Percentiles rank a stretch among this genome's conserved stretches.
These are phyloP conservation scores for Cygnus buccinator DNA, from an alignment of 2,113 vertebrate species.

Conservation along the genomic window DNA sequence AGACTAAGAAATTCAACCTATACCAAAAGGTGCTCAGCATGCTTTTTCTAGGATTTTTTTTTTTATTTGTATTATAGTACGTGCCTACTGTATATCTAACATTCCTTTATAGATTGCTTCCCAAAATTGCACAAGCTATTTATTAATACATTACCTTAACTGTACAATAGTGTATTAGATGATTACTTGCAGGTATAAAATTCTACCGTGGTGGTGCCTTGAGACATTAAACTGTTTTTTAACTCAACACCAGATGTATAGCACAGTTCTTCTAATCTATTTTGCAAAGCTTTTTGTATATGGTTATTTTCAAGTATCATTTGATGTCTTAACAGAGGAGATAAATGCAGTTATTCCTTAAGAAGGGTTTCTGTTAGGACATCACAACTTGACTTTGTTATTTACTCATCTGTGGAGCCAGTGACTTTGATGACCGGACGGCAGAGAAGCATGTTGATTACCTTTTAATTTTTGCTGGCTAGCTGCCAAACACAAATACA, in stretches of 20 bases:
- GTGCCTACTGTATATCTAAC: conserved; percentile 82
- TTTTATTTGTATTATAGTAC: conserved; percentile 80
- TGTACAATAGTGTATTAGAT: conserved; percentile 71
- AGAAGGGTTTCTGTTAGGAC: conserved; percentile 25
- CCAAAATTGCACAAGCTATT: conserved; percentile 76
- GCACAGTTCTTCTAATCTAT: conserved; percentile 66
- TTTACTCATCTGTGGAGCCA: conserved; percentile 27
- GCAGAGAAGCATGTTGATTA: conserved; percentile 62
- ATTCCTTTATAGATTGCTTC: conserved; percentile 82
- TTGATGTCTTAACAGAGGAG: conserved; percentile 49
- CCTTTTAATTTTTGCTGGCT: conserved; percentile 73
- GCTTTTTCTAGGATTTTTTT: conserved; percentile 76
- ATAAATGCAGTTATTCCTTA: conserved; percentile 2
- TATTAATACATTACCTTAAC: conserved; percentile 67
- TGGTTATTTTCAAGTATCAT: conserved; percentile 59
- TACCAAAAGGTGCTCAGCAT: conserved; percentile 87
- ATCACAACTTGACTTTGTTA: conserved; percentile 51
- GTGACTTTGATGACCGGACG: conserved; percentile 61
- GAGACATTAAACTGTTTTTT: conserved; percentile 82
- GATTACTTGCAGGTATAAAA: conserved; percentile 74
- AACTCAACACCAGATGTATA: conserved; percentile 65
- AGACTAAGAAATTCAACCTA: conserved; percentile 73
- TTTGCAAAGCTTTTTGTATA: conserved; percentile 53
- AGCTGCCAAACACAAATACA: conserved; percentile 59
- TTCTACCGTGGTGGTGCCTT: conserved; percentile 87